Evolutionary conservation across 1,140 invertebrate species (phyloP).

Genomic region (Philotrypesis tridentata): DNA sequence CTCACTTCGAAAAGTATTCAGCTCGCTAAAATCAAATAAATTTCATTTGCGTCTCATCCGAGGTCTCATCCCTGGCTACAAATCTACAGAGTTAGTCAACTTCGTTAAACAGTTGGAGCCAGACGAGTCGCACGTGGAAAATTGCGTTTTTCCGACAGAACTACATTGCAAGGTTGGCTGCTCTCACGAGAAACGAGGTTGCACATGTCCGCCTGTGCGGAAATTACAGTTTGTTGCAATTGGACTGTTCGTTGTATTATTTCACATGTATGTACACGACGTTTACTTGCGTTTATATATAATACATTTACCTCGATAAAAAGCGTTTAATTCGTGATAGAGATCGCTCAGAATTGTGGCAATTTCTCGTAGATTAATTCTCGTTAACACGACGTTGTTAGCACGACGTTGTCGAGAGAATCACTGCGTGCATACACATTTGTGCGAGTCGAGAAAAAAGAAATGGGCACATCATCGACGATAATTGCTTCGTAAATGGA

Average conservation of each 20-base stretch:
- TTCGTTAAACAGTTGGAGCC: not conserved
- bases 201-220: not conserved
- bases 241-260: slow-evolving; percentile 7
- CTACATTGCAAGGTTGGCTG: not conserved
- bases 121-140: not conserved
- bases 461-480: not conserved
- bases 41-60: not conserved
- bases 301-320: not conserved
- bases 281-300: not conserved
- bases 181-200: not conserved
- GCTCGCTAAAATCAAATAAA: not conserved
- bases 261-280: not conserved
- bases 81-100: not conserved
- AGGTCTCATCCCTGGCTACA: not conserved
- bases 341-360: not conserved
- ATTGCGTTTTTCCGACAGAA: slow-evolving; percentile 14
- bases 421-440: not conserved
- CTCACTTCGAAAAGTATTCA: not conserved
- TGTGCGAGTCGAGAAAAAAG: not conserved
- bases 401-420: too few species aligned
- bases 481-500: not conserved
- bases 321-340: not conserved
- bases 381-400: too few species aligned
- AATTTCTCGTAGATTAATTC: not conserved
- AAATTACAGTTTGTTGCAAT: slow-evolving; percentile 27